Base-by-base conservation (phyloP, 2,888 invertebrate genomes). In the Apamea crenata region DNA sequence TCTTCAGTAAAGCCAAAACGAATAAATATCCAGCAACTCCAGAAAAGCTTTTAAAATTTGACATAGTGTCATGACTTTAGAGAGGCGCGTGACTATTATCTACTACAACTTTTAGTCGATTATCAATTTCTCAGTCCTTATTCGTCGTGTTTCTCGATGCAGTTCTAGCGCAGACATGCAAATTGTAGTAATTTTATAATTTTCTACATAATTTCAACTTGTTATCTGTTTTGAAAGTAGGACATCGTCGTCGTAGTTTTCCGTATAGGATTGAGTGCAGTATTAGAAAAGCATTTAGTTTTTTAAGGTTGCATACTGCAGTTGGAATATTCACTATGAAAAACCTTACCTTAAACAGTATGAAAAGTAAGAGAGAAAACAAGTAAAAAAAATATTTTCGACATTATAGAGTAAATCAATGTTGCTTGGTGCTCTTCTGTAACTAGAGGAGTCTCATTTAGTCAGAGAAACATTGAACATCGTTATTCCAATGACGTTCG, bases 221-320 rank as follows among this genome's bases (percentile, higher is more conserved):
- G 70, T 77, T 78, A 69, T 59, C 69, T 32, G 25, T 85, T 87
- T 79, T 71, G 74, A 83, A 89, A 89, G 71, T 71, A 70, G 85
- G 69, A 77, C 77, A 59, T 65, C 40, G 50, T 66, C 53, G 53
- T 69, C 53, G 63, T 59, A 63, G 50, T 56, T 76, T 86, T 77
- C 70, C 63, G 72, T 66, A 25, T 73, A 68, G 29, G 44, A 74
- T 73, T 36, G 32, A 65, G 47, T 66, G 18, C 36, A 79, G 44
- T 70, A 40, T 61, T 32, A 12, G n/a, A 59, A n/a, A 59, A 59
- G n/a, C 5, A 56, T 59, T 65, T 6, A 14, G 25, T 36, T 63
- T 59, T 44, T 50, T 18, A 29, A 25, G 25, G 32, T 47, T n/a
- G 50, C 16, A 56, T 36, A 56, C 7, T 56, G 32, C 14, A 78